Evolutionary conservation across 2,888 invertebrate genomes (phyloP), one percentile per base, ranked within the genome.

Genomic region (Cosmia trapezina): DNA sequence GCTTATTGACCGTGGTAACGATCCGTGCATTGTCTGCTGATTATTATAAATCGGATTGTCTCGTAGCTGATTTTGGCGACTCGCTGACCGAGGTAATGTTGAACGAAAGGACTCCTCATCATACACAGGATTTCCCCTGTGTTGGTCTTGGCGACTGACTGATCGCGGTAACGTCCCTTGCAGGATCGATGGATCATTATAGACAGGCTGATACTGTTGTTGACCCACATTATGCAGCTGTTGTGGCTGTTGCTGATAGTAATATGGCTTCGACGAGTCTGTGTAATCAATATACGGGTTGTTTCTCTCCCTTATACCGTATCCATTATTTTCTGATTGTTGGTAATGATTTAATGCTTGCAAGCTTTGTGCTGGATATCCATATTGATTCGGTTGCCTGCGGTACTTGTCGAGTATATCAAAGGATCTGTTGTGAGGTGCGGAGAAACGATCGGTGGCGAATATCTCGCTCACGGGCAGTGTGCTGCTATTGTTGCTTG

Each of bases 401-500:
- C 93, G 91, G 83, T 94, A 93, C 88, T 94, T 95, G 79, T 94
- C 92, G 62, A 93, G 92, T 77, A 95, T 91, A 85, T 94, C 93
- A 71, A 96, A 95, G 28, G 93, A 91, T 85, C 93, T 93, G 78
- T 93, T 93, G 80, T 96, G 93, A 7, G 96, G 96, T 53, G 93
- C 87, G 22, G 91, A 86, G 87, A 89, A 96, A 70, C 96, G 93
- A 85, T 96, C 95, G 47, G 91, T 95, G 62, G 95, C 94, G 80
- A 95, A 95, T 90, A 95, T 94, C 89, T 96, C 96, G 82, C 92
- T 94, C 43, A 92, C 92, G 1, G 96, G 95, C 76, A 96, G 85
- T 51, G 91, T 89, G 68, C 89, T 86, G 78, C 91, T 94, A 80
- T 88, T 92, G 83, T 87, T 94, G 82, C 94, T 95, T 17, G 86